Evolutionary conservation across 2,888 invertebrate genomes (phyloP).

Genomic region (Harpalus rufipes): DNA sequence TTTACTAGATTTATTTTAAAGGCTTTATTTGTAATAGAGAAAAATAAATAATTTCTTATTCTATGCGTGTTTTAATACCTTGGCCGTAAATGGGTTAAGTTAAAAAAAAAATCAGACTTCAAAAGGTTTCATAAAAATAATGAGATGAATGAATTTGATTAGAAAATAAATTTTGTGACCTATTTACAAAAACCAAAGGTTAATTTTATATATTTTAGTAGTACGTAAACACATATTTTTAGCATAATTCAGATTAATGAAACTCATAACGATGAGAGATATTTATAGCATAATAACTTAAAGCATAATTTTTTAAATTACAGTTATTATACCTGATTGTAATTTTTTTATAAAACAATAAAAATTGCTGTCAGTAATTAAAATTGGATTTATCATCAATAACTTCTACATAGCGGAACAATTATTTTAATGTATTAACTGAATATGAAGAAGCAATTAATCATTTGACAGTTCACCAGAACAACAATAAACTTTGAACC

Average conservation of each 20-base stretch:
- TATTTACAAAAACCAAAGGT: not conserved
- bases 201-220: not conserved
- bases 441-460: constrained; percentile 13
- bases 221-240: not conserved
- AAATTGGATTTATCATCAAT: constrained; percentile 13
- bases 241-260: not conserved
- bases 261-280: not conserved
- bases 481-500: constrained; percentile 17
- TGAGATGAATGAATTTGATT: not conserved
- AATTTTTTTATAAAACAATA: not conserved
- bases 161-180: not conserved
- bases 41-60: no score
- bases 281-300: not conserved
- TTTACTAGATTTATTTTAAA: no score
- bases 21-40: no score
- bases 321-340: not conserved
- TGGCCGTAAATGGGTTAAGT: no score
- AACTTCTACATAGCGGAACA: constrained; percentile 1
- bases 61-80: no score
- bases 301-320: not conserved
- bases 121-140: not conserved
- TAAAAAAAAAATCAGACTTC: no score
- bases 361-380: constrained; percentile 10
- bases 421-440: not conserved
- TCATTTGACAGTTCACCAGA: constrained; percentile 36